phyloP scores from a whole-genome alignment of 2,888 invertebrate genomes.

The Idaea biselata region DNA sequence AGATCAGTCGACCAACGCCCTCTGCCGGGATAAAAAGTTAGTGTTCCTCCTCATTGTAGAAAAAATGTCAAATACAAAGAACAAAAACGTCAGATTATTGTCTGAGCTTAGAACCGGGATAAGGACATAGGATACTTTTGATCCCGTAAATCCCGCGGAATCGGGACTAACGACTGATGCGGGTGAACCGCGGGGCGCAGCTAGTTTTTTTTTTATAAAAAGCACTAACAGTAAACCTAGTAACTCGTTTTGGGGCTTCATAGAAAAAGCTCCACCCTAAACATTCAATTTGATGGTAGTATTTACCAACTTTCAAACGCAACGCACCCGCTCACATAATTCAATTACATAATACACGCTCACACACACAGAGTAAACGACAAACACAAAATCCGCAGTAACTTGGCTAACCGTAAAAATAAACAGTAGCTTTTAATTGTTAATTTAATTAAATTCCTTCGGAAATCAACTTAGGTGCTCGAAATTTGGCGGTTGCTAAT shows the following conservation, averaged over 20 bases:
- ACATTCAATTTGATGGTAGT: neutral
- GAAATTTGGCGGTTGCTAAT: slow-evolving; percentile 57
- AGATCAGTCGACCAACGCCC: no score
- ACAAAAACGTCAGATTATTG: no score
- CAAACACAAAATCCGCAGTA: slow-evolving; percentile 29
- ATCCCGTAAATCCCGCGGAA: no score
- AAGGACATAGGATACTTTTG: no score
- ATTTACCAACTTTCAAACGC: neutral
- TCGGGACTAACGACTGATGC: no score
- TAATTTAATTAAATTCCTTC: slow-evolving; percentile 70
- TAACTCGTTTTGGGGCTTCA: neutral
- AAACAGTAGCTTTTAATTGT: slow-evolving; percentile 73
- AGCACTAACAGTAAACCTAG: neutral
- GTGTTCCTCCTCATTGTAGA: no score
- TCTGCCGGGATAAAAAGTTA: no score
- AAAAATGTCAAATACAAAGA: no score
- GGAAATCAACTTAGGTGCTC: slow-evolving; percentile 64
- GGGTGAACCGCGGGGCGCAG: no score
- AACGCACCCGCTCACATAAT: neutral
- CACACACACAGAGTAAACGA: slow-evolving; percentile 41
- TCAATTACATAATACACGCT: neutral
- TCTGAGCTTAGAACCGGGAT: no score
- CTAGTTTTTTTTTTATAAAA: no score
- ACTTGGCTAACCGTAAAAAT: slow-evolving; percentile 52
- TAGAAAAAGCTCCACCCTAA: neutral